phyloP scores from a whole-genome alignment of 1,140 invertebrate genomes.

The Pectinophora gossypiella region DNA sequence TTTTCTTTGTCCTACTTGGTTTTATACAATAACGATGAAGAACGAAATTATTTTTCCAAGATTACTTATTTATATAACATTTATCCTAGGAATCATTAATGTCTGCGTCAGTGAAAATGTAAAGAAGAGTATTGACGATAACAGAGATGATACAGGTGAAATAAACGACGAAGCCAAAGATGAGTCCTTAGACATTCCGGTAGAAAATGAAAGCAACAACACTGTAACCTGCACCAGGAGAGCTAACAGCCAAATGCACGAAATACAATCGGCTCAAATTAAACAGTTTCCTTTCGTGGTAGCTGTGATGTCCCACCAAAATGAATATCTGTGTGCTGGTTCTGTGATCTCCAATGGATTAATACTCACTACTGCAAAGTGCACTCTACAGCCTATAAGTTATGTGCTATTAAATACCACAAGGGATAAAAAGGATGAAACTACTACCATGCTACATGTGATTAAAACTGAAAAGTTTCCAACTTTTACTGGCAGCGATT shows the following conservation, averaged over 20 bases:
- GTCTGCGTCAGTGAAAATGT: conserved; percentile 34
- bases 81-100: too few species aligned
- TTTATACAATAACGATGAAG: too few species aligned
- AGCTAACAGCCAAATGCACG: conserved; percentile 49
- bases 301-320: conserved; percentile 50
- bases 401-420: conserved; percentile 51
- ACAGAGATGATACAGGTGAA: conserved; percentile 24
- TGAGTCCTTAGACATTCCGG: conserved; percentile 42
- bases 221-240: conserved; percentile 44
- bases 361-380: conserved; percentile 53
- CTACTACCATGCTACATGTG: conserved; percentile 34
- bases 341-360: conserved; percentile 50
- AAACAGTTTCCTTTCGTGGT: conserved; percentile 61
- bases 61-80: too few species aligned
- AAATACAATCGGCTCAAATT: conserved; percentile 33
- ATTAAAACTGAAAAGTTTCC: conserved; percentile 58
- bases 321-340: conserved; percentile 59
- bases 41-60: too few species aligned
- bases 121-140: conserved; percentile 39
- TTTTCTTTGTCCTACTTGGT: too few species aligned
- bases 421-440: conserved; percentile 41
- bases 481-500: conserved; percentile 35
- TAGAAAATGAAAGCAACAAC: conserved; percentile 37
- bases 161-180: conserved; percentile 42
- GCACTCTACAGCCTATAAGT: conserved; percentile 34